These are phyloP conservation scores for Nestor notabilis DNA, from an alignment of 2,113 vertebrate species.

Conservation along the genomic window DNA sequence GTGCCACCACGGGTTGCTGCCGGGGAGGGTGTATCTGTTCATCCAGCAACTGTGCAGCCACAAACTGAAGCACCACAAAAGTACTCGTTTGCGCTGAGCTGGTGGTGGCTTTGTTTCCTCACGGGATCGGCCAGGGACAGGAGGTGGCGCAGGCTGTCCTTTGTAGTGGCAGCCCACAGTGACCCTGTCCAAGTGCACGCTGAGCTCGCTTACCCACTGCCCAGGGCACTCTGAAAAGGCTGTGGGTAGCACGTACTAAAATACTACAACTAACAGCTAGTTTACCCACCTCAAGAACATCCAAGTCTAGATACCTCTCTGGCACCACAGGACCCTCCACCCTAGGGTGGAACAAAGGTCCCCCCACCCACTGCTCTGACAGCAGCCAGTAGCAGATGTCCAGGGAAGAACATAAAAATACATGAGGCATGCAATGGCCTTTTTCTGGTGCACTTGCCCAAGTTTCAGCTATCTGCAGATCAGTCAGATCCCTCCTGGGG, in stretches of 20 bases:
- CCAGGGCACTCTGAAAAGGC: background rate
- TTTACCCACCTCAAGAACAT: background rate
- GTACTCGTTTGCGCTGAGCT: background rate
- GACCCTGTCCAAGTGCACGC: background rate
- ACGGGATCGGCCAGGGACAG: background rate
- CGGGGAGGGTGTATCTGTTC: background rate
- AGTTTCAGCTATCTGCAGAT: background rate
- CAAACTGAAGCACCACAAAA: background rate
- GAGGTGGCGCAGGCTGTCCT: background rate
- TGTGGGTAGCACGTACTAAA: background rate
- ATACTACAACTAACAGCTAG: background rate
- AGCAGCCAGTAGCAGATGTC: background rate
- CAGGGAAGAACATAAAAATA: background rate
- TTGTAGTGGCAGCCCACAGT: background rate
- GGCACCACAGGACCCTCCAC: background rate
- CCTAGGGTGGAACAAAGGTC: background rate
- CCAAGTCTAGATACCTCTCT: background rate
- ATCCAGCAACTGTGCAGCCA: background rate
- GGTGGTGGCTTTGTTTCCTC: background rate
- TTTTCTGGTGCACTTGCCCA: background rate
- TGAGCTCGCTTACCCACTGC: background rate
- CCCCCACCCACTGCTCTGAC: background rate
- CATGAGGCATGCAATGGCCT: background rate
- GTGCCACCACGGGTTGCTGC: background rate
- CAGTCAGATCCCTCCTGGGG: background rate